phyloP scores from a whole-genome alignment of 2,797 vertebrate species.

The Clarias fuscus region DNA sequence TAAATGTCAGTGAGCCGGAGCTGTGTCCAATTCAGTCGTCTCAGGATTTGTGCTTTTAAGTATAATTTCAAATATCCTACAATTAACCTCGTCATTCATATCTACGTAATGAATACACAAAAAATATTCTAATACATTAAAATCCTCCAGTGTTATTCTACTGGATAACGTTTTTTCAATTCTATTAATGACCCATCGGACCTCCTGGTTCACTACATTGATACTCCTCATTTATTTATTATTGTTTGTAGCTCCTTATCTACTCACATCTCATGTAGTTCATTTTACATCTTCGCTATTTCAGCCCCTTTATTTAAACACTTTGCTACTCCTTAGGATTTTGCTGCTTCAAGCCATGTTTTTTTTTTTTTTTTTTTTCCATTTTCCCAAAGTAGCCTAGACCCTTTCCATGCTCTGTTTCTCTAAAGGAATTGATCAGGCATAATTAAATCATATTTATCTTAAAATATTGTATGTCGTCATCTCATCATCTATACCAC shows the following conservation, averaged over 20 bases:
- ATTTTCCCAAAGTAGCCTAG: background rate
- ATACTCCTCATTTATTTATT: conserved; percentile 4
- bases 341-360: too few species aligned
- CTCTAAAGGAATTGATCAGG: background rate
- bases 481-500: too few species aligned
- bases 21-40: background rate
- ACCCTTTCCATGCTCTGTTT: background rate
- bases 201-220: background rate
- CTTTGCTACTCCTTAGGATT: background rate
- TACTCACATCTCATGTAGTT: background rate
- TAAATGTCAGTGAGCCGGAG: background rate
- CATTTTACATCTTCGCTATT: background rate
- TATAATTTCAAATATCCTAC: background rate
- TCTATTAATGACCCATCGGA: background rate
- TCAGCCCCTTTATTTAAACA: background rate
- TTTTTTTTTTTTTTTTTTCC: background rate
- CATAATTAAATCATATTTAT: background rate
- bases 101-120: background rate
- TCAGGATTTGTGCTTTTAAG: background rate
- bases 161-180: background rate
- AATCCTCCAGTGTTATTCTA: background rate
- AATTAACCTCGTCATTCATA: background rate
- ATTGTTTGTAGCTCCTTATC: background rate
- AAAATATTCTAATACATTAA: background rate
- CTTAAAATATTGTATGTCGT: background rate